Conservation (phyloP, 2,797 vertebrate species). For the Phalanger gymnotis region DNA sequence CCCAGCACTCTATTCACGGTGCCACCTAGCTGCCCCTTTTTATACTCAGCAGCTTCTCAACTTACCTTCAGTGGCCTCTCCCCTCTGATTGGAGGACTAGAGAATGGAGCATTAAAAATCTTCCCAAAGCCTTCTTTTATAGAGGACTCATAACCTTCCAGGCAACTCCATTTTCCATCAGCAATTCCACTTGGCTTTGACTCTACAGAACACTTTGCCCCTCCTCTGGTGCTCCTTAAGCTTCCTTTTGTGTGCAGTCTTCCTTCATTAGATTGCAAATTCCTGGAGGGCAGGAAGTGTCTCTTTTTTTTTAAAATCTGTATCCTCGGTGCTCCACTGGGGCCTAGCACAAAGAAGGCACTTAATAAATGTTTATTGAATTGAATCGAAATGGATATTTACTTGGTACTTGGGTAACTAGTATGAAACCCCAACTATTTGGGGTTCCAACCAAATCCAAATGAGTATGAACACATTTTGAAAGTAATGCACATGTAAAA, state of each 20-base stretch:
- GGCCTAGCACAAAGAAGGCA: neutral
- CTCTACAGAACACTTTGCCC: neutral
- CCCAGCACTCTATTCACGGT: neutral
- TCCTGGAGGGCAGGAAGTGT: neutral
- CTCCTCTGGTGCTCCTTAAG: neutral
- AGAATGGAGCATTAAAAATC: neutral
- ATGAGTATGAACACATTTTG: conserved; percentile 31
- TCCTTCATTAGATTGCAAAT: neutral
- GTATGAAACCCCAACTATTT: neutral
- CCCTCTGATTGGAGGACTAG: neutral
- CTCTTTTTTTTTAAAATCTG: neutral
- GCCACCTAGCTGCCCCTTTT: neutral
- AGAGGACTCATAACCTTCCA: neutral
- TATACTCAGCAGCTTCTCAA: neutral
- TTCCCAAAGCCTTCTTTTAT: neutral
- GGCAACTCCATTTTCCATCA: neutral
- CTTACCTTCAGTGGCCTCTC: neutral
- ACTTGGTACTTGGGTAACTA: neutral
- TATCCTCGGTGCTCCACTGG: too few relatives aligned
- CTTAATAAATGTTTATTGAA: neutral
- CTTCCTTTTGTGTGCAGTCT: neutral
- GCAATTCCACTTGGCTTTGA: neutral
- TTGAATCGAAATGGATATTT: neutral
- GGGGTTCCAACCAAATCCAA: conserved; percentile 17
- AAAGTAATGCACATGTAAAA: conserved; percentile 36